Evolutionary conservation across 2,888 invertebrate species (phyloP), one percentile per base, ranked within the genome.

Genomic region (Fragum sueziense): DNA sequence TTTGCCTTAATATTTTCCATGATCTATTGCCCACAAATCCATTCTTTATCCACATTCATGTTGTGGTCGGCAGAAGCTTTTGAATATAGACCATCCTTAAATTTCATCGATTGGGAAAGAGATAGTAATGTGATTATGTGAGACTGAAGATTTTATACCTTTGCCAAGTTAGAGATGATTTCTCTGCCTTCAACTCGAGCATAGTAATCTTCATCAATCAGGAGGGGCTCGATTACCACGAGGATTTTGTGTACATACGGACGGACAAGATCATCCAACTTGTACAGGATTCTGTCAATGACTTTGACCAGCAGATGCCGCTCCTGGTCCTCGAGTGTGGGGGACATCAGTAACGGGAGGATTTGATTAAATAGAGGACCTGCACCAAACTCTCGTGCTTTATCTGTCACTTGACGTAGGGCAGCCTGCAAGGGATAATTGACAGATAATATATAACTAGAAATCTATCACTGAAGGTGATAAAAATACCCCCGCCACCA

Each of bases 181-280:
- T 99, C 99, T 91, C 99, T 95, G 87, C 99, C 99, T 94, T 99
- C 99, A 11, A 99, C 99, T 93, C 99, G 97, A 33, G 99, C 99
- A 93, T 99, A 99, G 94, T 99, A 99, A 94, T 99, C 99, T 95
- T 99, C 99, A 93, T 99, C 99, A 92, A 99, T 99, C 54, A 99
- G 94, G 82, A 99, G 94, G 0, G 99, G 99, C 94, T 99, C 99
- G 93, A 99, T 99, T 4, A 99, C 99, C 22, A 99, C 99, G 84
- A 99, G 95, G 93, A 99, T 99, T 95, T 99, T 99, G 94, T 99
- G 99, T 0, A 99, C 99, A 91, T 99, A 99, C 0, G 99, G 99
- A 83, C 99, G 96, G 33, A 99, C 99, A 89, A 99, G 95, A 94
- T 99, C 99, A 91, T 99, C 99, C 88, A 99, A 94, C 93, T 99